A percentile compares a stretch with the other conserved stretches of the same genome.
phyloP scores from a whole-genome alignment of 2,888 invertebrate genomes.

The Panopea generosa region DNA sequence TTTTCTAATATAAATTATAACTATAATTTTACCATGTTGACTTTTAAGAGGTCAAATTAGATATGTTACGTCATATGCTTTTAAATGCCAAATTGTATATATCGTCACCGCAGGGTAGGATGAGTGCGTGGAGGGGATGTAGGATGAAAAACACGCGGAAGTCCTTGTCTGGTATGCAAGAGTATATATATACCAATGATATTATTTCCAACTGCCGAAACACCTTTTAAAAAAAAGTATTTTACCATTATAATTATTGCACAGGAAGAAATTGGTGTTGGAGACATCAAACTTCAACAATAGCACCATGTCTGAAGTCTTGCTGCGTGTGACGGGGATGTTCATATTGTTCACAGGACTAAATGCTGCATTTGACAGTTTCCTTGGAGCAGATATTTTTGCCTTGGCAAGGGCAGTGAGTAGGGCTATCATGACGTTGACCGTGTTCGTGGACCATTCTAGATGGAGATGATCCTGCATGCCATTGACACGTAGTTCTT shows the following conservation, averaged over 20 bases:
- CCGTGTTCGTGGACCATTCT: slow-evolving; percentile 79
- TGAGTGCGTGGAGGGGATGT: too few relatives aligned
- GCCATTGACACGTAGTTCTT: slow-evolving; percentile 73
- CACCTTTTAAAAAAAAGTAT: too few relatives aligned
- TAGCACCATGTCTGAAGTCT: slow-evolving; percentile 9
- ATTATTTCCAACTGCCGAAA: too few relatives aligned
- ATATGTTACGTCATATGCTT: too few relatives aligned
- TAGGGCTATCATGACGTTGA: slow-evolving; percentile 71
- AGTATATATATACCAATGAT: too few relatives aligned
- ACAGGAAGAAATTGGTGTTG: slow-evolving; percentile 75
- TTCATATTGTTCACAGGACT: slow-evolving; percentile 46
- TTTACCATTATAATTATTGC: slow-evolving; percentile 78
- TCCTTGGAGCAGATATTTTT: slow-evolving; percentile 46
- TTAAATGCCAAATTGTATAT: too few relatives aligned
- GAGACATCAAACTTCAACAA: slow-evolving; percentile 68
- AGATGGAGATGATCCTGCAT: slow-evolving; percentile 80
- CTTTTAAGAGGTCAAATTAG: too few relatives aligned
- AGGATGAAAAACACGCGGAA: too few relatives aligned
- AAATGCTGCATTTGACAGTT: slow-evolving; percentile 51
- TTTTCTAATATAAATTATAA: too few relatives aligned
- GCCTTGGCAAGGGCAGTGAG: slow-evolving; percentile 66
- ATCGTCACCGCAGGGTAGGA: too few relatives aligned
- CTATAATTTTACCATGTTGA: too few relatives aligned
- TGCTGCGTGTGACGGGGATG: slow-evolving; percentile 40
- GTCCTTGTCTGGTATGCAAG: too few relatives aligned